Base-by-base conservation (phyloP, 2,113 vertebrate species). In the Sarotherodon lohbergeri region DNA sequence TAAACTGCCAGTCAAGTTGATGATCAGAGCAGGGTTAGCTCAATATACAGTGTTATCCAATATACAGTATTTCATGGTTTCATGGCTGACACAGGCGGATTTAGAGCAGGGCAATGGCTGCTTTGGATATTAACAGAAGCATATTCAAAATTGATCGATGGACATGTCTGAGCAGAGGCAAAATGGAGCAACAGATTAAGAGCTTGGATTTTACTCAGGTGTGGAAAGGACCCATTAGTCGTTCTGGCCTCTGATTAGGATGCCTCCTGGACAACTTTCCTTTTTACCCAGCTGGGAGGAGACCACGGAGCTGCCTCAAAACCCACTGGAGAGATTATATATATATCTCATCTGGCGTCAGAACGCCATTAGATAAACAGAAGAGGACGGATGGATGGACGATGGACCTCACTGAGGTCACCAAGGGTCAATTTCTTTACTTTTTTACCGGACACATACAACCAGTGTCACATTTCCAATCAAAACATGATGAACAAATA, bases 1-100 rank as follows among this genome's bases (percentile, higher is more conserved):
- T 89, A 92, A 94, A 88, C 57, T 88, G 91, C 61, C 91, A 85
- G 90, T 91, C 90, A 87, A 3, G 76, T 54, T 90, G 89, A 92
- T 63, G 90, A 86, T 39, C 1, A 66, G 52, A 54, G 89, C 82
- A 4, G 73, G 6, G 43, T 54, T 66, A 24, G 83, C 32, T 88
- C 87, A 54, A 85, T 68, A 76, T 66, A 17, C 81, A 80, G 56
- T 4, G 54, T 22, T 32, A 14, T 83, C 86, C 81, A 79, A 80
- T 90, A 24, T 83, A 68, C 85, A 82, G 85, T 78, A 81, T 89
- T 82, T 92, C 87, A 90, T 48, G 81, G 41, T 16, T 46, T 82
- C 73, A 22, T 41, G 54, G 86, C 52, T 22, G 81, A 80, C n/a
- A 80, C 56, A 46, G 81, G 17, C 54, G 3, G 55, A 9, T 56